Base-by-base conservation (phyloP, 2,797 vertebrate genomes). In the Borostomias antarcticus region DNA sequence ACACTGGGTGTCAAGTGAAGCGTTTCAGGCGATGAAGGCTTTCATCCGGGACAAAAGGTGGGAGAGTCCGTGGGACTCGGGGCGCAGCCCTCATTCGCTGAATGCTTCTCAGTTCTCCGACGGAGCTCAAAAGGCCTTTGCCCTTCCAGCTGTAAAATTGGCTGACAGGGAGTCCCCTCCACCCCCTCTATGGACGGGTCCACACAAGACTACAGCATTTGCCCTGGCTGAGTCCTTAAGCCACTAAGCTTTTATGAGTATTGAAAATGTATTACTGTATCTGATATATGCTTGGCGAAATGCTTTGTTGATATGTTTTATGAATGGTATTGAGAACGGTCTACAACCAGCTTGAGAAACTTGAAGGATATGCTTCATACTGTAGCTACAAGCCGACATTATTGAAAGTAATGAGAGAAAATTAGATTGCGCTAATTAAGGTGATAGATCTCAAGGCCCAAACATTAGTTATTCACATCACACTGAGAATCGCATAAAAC, bases 71-170 rank as follows among this genome's bases (percentile, higher is more conserved):
- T 82, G 86, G 87, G 85, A 86, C 83, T 78, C 82, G 30, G 76
- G 82, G 80, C 86, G 85, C 72, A 21, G 75, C 84, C 82, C 78
- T 83, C 81, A 87, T 85, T 74, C 83, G 52, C 66, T 88, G 86
- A 89, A 89, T 88, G 85, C 85, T 83, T 86, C 83, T 82, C 81
- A 86, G 85, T 89, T 88, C 89, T 89, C 80, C 88, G 88, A 82
- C 81, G 81, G 81, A 83, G 86, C 85, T 91, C 84, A 84, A 86
- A 85, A 88, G 83, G 85, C 86, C 85, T 88, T 84, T 89, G 89
- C 89, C 89, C 88, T 90, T 88, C 89, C 86, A 88, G 89, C 90
- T 91, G 87, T 92, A 92, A 91, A 91, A 91, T 87, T 88, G 84
- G 85, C 85, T 88, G 87, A 88, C 78, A 62, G 85, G 83, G 82